These are phyloP conservation scores for Drosophila paucipuncta DNA, from an alignment of 2,888 invertebrate genomes.

Conservation along the genomic window DNA sequence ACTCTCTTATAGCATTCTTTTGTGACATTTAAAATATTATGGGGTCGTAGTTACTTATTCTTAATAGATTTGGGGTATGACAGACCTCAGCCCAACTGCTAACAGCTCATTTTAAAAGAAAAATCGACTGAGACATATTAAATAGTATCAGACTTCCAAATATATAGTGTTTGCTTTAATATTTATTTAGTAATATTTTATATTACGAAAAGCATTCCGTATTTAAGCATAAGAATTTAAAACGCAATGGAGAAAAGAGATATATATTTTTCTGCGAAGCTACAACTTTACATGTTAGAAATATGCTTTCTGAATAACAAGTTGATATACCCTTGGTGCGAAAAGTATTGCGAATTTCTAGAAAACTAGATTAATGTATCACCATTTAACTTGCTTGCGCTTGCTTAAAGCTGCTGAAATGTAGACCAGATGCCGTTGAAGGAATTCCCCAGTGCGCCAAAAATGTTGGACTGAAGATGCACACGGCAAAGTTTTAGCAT, in stretches of 20 bases:
- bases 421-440: constrained; percentile 1
- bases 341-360: neutral
- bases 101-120: neutral
- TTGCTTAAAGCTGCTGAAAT: constrained; percentile 13
- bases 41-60: neutral
- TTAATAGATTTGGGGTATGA: neutral
- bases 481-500: constrained; percentile 44
- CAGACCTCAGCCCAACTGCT: neutral
- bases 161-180: neutral
- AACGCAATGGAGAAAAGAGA: neutral
- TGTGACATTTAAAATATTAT: neutral
- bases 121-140: too few species aligned
- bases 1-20: neutral
- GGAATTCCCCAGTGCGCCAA: neutral
- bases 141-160: neutral
- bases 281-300: neutral
- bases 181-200: neutral
- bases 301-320: neutral
- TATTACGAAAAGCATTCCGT: neutral
- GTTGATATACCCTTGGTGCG: neutral
- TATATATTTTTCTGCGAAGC: neutral
- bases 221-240: neutral
- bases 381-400: constrained; percentile 1
- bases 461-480: neutral
- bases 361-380: neutral